Percentiles rank a stretch among this genome's conserved stretches.
Conservation (phyloP, 2,888 invertebrate species). For the Caenorhabditis afra region DNA sequence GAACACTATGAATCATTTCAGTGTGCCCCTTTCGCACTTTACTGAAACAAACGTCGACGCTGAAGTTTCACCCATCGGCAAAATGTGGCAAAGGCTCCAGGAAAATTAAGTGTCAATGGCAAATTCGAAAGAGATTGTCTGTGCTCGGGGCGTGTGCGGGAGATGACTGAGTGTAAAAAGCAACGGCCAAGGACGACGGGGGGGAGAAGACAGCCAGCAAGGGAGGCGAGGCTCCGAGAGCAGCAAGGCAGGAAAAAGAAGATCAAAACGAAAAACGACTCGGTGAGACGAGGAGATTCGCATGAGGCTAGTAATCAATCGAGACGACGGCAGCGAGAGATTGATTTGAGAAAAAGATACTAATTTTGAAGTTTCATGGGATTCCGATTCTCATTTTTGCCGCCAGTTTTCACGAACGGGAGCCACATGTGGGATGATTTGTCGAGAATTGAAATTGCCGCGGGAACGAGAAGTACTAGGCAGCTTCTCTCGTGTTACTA, state of each 20-base stretch:
- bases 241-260: conserved; percentile 29
- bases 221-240: conserved; percentile 6
- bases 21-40: no score
- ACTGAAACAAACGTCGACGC: no score
- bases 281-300: conserved; percentile 50
- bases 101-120: conserved; percentile 61
- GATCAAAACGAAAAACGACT: conserved; percentile 54
- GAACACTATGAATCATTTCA: not conserved
- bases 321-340: conserved; percentile 16
- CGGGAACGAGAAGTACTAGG: not conserved
- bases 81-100: conserved; percentile 23
- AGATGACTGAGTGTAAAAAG: conserved; percentile 60
- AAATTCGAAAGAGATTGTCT: conserved; percentile 57
- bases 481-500: not conserved
- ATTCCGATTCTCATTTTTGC: not conserved
- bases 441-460: not conserved
- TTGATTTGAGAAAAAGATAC: conserved; percentile 43
- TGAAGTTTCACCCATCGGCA: conserved; percentile 9
- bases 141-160: conserved; percentile 17
- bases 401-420: conserved; percentile 1
- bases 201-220: conserved; percentile 27
- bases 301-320: conserved; percentile 54
- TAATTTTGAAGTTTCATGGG: conserved; percentile 21
- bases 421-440: conserved; percentile 17
- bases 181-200: conserved; percentile 43